Percentiles rank a stretch among this genome's conserved stretches.
Evolutionary conservation across 2,888 invertebrate genomes (phyloP).

Genomic region (Epinotia nisella): DNA sequence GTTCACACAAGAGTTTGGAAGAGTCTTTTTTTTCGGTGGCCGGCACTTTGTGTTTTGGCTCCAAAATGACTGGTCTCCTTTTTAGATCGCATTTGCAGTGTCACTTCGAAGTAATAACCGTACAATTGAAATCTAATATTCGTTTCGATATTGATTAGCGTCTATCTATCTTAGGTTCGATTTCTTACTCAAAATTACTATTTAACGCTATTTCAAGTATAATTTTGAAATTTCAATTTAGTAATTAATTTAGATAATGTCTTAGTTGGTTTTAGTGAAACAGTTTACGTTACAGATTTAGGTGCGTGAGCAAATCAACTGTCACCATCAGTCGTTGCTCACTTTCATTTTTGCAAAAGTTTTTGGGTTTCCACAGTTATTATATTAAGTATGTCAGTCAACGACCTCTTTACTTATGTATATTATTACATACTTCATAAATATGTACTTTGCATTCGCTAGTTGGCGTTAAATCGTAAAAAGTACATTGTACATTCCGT

Average conservation of each 20-base stretch:
- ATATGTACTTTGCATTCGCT: not conserved
- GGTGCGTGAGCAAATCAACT: not conserved
- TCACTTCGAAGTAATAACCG: conserved; percentile 11
- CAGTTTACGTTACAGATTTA: not conserved
- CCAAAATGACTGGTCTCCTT: too few relatives aligned
- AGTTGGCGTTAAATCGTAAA: not conserved
- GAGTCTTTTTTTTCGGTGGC: too few relatives aligned
- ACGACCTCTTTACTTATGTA: not conserved
- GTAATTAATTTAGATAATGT: not conserved
- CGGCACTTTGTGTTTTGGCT: too few relatives aligned
- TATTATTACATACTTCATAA: not conserved
- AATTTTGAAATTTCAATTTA: conserved; percentile 7
- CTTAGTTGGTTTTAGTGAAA: conserved; percentile 7
- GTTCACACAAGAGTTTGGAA: too few relatives aligned
- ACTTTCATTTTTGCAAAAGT: not conserved
- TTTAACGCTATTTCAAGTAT: conserved; percentile 6
- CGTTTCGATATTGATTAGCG: conserved; percentile 28
- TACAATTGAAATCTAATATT: conserved; percentile 9
- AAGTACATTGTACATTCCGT: not conserved
- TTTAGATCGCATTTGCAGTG: not conserved
- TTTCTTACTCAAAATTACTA: conserved; percentile 5
- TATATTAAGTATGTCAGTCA: not conserved
- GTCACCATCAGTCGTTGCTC: not conserved
- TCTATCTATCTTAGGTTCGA: conserved; percentile 38
- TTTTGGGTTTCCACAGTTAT: not conserved